A percentile compares a stretch with the other conserved stretches of the same genome.
phyloP scores from a whole-genome alignment of 1,140 invertebrate genomes.

The Lycorma delicatula region DNA sequence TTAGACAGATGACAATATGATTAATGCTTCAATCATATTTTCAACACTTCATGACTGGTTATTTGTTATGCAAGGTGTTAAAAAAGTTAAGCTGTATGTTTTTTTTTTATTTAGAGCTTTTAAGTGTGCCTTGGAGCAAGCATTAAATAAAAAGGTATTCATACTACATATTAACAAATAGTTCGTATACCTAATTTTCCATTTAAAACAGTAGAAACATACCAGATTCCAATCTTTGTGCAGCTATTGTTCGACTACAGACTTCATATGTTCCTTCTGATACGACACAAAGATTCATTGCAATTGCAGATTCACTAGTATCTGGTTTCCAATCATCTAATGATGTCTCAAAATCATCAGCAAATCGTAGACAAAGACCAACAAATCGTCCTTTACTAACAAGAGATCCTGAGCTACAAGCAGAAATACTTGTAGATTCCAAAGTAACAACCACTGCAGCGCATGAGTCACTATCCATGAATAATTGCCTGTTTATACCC shows the following conservation, averaged over 20 bases:
- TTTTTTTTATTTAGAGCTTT: no score
- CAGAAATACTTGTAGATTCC: conserved; percentile 88
- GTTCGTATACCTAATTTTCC: no score
- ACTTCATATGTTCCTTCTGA: conserved; percentile 98
- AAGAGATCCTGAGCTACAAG: conserved; percentile 64
- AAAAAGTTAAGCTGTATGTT: no score
- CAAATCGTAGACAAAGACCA: conserved; percentile 86
- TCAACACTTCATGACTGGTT: no score
- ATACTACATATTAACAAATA: neutral
- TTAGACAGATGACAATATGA: no score
- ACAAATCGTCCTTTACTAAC: conserved; percentile 69
- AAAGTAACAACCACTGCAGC: conserved; percentile 90
- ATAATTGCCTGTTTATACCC: conserved; percentile 47
- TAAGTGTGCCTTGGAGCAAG: neutral
- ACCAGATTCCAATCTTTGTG: conserved; percentile 57
- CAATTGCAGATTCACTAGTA: conserved; percentile 49
- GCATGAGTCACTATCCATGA: conserved; percentile 69
- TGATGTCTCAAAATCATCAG: conserved; percentile 92
- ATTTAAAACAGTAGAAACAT: conserved; percentile 23
- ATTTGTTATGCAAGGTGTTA: no score
- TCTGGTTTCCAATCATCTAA: conserved; percentile 97
- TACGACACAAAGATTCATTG: conserved; percentile 92
- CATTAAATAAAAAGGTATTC: neutral
- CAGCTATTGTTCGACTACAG: conserved; percentile 81
- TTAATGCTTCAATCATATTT: no score